A percentile compares a stretch with the other conserved stretches of the same genome.
These are phyloP conservation scores for Eumerus sabulonum DNA, from an alignment of 2,888 invertebrate species.

Conservation along the genomic window DNA sequence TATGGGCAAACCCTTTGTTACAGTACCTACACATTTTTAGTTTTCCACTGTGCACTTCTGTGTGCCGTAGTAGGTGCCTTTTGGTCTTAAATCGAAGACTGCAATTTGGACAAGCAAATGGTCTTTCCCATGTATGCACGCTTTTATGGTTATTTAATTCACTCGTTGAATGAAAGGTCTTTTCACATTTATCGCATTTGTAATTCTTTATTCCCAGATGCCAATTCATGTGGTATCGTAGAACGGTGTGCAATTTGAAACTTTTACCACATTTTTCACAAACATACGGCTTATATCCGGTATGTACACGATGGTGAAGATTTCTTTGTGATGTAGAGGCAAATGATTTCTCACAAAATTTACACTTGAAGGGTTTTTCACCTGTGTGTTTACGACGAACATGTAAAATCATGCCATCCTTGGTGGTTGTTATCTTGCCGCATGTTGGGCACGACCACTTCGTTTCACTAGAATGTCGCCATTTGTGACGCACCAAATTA, in stretches of 20 bases:
- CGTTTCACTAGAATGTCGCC: slow-evolving; percentile 39
- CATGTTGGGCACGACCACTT: slow-evolving; percentile 43
- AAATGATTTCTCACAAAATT: slow-evolving; percentile 45
- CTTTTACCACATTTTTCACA: slow-evolving; percentile 75
- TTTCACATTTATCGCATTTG: slow-evolving; percentile 76
- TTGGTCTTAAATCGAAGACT: slow-evolving; percentile 34
- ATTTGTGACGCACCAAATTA: slow-evolving; percentile 37
- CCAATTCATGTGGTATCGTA: slow-evolving; percentile 75
- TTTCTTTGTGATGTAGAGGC: slow-evolving; percentile 39
- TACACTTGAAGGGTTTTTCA: slow-evolving; percentile 35
- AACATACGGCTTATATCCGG: slow-evolving; percentile 75
- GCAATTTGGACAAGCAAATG: slow-evolving; percentile 21
- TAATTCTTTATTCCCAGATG: slow-evolving; percentile 75
- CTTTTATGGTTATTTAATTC: slow-evolving; percentile 38
- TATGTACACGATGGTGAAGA: slow-evolving; percentile 73
- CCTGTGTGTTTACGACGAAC: slow-evolving; percentile 30
- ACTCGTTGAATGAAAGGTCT: slow-evolving; percentile 70
- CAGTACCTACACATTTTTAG: slow-evolving; percentile 33
- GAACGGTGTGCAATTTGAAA: slow-evolving; percentile 76
- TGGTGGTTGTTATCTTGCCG: slow-evolving; percentile 34
- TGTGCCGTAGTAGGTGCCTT: slow-evolving; percentile 25
- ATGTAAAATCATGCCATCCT: slow-evolving; percentile 43
- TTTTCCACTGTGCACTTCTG: slow-evolving; percentile 28
- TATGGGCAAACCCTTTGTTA: slow-evolving; percentile 29
- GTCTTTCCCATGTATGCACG: slow-evolving; percentile 36